A percentile compares a stretch with the other conserved stretches of the same genome.
Evolutionary conservation across 2,113 vertebrate genomes (phyloP).

Genomic region (Uropsilus gracilis): DNA sequence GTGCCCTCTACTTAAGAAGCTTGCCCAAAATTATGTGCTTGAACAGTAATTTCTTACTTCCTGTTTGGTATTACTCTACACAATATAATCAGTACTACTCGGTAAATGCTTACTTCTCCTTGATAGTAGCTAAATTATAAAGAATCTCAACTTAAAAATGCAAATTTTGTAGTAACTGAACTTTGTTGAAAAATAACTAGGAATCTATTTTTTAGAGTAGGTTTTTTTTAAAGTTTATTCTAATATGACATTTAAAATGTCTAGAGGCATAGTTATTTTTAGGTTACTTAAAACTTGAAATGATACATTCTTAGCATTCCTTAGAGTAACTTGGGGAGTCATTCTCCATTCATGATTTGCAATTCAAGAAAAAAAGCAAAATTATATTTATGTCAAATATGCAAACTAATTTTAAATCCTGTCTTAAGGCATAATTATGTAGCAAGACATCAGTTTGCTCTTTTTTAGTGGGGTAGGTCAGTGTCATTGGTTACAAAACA

Average conservation of each 20-base stretch:
- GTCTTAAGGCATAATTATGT: not conserved
- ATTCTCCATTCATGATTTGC: not conserved
- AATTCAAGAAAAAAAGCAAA: not conserved
- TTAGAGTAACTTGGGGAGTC: not conserved
- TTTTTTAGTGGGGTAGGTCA: not conserved
- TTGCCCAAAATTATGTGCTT: not conserved
- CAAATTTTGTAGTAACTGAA: not conserved
- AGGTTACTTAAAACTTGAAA: constrained; percentile 17
- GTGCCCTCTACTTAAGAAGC: not conserved
- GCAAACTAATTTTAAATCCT: not conserved
- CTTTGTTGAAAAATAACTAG: not conserved
- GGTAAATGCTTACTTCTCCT: not conserved
- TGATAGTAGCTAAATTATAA: not conserved
- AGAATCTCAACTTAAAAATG: not conserved
- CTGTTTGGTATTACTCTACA: not conserved
- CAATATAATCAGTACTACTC: not conserved
- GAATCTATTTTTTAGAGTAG: not conserved
- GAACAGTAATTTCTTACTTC: not conserved
- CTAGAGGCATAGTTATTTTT: not conserved
- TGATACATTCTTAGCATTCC: not conserved
- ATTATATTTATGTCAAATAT: not conserved
- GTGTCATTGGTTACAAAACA: not conserved
- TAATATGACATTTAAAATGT: not conserved
- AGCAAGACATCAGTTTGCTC: not conserved
- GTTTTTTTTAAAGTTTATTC: not conserved